Evolutionary conservation across 2,888 invertebrate genomes (phyloP).

Genomic region (Plusia festucae): DNA sequence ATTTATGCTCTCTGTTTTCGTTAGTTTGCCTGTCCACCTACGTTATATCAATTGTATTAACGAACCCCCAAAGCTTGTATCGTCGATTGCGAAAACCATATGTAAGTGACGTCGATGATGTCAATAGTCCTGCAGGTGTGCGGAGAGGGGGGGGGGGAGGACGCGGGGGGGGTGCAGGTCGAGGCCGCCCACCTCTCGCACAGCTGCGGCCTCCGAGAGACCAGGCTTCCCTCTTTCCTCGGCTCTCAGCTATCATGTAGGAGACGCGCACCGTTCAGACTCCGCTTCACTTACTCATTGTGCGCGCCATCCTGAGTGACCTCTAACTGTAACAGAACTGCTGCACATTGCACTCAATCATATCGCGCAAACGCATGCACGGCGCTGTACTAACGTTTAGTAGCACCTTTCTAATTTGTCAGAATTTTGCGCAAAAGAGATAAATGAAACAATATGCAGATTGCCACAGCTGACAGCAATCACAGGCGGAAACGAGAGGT

Average conservation of each 20-base stretch:
- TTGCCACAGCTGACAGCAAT: constrained; percentile 11
- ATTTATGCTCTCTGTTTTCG: neutral
- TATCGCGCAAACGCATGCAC: neutral
- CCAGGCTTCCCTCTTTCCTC: constrained; percentile 10
- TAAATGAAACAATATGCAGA: constrained; percentile 12
- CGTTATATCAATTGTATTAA: neutral
- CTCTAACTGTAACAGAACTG: neutral
- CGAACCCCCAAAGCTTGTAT: neutral
- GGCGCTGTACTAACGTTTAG: neutral
- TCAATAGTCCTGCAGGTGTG: neutral
- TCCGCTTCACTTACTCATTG: too few species aligned
- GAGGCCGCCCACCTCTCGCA: constrained; percentile 62
- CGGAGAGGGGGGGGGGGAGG: neutral
- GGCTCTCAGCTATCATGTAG: neutral
- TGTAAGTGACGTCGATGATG: neutral
- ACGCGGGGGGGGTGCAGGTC: constrained; percentile 45
- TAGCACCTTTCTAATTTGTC: constrained; percentile 43
- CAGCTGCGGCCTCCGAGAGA: constrained; percentile 18
- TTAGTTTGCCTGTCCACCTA: neutral
- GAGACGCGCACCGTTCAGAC: too few species aligned
- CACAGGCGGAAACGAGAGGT: constrained; percentile 27
- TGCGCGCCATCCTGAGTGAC: neutral
- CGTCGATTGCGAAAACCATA: neutral
- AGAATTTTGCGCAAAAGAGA: constrained; percentile 20
- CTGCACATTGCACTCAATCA: neutral